Base-by-base conservation (phyloP, 1,140 invertebrate species). In the Bradynema listronoti region DNA sequence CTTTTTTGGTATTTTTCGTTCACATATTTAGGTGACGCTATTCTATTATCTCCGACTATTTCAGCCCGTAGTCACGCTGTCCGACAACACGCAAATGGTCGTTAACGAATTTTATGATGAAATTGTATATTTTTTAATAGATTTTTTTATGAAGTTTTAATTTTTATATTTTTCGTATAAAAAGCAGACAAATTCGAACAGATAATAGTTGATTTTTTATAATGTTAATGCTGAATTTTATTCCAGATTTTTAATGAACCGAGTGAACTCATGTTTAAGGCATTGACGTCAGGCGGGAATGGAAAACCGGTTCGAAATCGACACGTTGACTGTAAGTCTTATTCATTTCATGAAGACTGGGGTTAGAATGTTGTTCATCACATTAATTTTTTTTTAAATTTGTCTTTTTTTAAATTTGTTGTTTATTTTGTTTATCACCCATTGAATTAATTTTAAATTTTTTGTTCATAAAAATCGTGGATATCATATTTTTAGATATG, bases 21-120 rank as follows among this genome's bases (percentile, higher is more conserved):
- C 24, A 36, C 7, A 11, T 58, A 83, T 83, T 16, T 80, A 93
- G 86, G 88, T 95, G 0, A 95, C 91, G 0, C 83, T 95, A 47
- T 95, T 93, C 80, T 92, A 98, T 75, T 87, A 94, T 46, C 81
- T 98, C 7, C 96, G 96, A 80, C 79, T 98, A 6, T 97, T 97
- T 78, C 86, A 87, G 65, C 80, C 79, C 1, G 56, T 69, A 7
- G 77, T 80, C 58, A 77, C 79, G 6, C 78, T 82, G 71, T 66
- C 83, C 6, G 50, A 49, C 34, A 86, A 85, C 19, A 88, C 87
- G 63, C 88, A 90, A 66, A 86, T 85, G 39, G 80, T 95, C 0
- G 88, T 93, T 0, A 89, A 89, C 2, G 92, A 97, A 81, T 88
- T 86, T 72, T 97, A 97, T 79, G 66, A 68, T 33, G 92, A 97